Percentiles rank a stretch among this genome's conserved stretches.
Conservation (phyloP, 2,888 invertebrate species). For the Agrilus mali region DNA sequence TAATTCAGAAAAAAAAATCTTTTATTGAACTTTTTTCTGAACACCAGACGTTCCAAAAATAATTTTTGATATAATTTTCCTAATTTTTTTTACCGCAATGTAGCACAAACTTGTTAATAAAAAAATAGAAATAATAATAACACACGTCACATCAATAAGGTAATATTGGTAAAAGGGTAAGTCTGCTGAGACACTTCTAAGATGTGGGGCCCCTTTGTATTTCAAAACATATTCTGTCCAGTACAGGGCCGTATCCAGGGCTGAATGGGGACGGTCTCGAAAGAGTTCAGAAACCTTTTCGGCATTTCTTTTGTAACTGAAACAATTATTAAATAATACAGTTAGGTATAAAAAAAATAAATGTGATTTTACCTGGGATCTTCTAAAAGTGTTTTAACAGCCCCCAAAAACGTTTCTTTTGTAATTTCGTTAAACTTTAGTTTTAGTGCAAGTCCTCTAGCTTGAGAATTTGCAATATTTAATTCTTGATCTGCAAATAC, state of each 20-base stretch:
- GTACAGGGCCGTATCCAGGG: slow-evolving; percentile 47
- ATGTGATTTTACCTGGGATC: slow-evolving; percentile 32
- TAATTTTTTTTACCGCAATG: no score
- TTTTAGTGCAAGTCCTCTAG: slow-evolving; percentile 37
- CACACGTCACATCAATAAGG: slow-evolving; percentile 5
- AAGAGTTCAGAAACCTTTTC: slow-evolving; percentile 38
- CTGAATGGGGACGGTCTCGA: slow-evolving; percentile 44
- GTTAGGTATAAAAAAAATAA: no score
- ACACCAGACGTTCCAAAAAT: no score
- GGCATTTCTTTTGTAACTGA: slow-evolving; percentile 42
- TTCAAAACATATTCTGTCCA: slow-evolving; percentile 53
- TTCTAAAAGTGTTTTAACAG: slow-evolving; percentile 24
- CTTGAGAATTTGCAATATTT: slow-evolving; percentile 39
- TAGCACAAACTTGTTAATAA: no score
- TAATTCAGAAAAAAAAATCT: no score
- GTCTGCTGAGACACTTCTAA: slow-evolving; percentile 39
- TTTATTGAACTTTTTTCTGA: no score
- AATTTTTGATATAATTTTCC: no score
- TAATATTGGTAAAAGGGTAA: slow-evolving; percentile 32
- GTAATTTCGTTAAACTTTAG: slow-evolving; percentile 17
- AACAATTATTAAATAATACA: slow-evolving; percentile 11
- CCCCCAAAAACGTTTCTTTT: slow-evolving; percentile 15
- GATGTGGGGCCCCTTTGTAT: slow-evolving; percentile 41
- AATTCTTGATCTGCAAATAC: slow-evolving; percentile 30
- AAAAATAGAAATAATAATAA: background rate